Evolutionary conservation across 2,113 vertebrate species (phyloP).

Genomic region (Pachyramphus minor): DNA sequence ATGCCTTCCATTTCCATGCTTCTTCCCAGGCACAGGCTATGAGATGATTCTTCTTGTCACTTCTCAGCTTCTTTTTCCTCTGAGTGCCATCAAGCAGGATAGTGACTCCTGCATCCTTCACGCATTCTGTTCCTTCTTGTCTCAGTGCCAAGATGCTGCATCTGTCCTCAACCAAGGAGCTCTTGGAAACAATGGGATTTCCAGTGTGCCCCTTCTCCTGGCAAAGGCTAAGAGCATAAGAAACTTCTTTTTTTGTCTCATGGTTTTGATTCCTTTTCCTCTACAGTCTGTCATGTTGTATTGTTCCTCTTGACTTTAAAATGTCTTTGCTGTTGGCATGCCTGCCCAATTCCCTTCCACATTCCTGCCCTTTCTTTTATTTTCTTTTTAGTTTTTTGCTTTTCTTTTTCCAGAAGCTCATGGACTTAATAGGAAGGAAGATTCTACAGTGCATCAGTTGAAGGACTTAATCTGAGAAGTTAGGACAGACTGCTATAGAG

Average conservation of each 20-base stretch:
- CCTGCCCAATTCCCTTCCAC: neutral
- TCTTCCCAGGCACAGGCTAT: neutral
- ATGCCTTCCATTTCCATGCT: neutral
- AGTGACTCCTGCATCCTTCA: conserved; percentile 52
- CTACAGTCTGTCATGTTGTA: conserved; percentile 10
- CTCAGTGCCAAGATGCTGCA: conserved; percentile 18
- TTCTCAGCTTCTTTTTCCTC: conserved; percentile 41
- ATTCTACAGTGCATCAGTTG: neutral
- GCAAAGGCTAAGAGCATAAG: conserved; percentile 43
- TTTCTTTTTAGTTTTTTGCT: accelerated
- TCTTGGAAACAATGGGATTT: conserved; percentile 33
- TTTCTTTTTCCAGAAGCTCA: neutral
- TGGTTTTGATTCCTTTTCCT: conserved; percentile 35
- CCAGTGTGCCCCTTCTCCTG: conserved; percentile 30
- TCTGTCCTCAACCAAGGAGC: conserved; percentile 2
- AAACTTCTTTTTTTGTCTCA: neutral
- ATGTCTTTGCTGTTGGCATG: conserved; percentile 44
- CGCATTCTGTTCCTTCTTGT: conserved; percentile 52
- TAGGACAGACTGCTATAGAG: neutral
- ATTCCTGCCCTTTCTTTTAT: neutral
- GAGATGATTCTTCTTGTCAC: conserved; percentile 22
- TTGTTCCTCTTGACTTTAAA: conserved; percentile 44
- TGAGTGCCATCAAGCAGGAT: neutral
- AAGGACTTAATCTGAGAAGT: neutral
- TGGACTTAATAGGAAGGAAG: conserved; percentile 15